These are phyloP conservation scores for Melanotaenia duboulayi DNA, from an alignment of 2,113 vertebrate species.

Conservation along the genomic window DNA sequence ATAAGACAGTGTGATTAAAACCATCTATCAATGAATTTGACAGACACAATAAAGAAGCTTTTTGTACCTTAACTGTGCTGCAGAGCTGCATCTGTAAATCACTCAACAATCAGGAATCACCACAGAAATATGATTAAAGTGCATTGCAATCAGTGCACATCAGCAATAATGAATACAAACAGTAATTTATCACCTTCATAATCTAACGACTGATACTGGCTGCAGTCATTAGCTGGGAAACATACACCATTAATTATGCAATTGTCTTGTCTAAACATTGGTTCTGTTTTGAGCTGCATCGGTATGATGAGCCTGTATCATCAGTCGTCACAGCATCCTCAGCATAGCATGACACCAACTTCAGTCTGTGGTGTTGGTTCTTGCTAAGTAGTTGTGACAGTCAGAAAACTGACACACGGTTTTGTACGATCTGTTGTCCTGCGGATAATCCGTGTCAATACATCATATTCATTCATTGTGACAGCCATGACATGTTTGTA, in stretches of 20 bases:
- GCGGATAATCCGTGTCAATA: background rate
- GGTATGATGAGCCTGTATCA: background rate
- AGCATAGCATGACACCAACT: background rate
- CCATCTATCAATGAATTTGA: background rate
- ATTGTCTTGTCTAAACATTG: slow-evolving; percentile 33
- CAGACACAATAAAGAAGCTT: background rate
- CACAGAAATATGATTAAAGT: slow-evolving; percentile 11
- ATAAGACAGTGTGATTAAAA: background rate
- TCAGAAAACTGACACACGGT: background rate
- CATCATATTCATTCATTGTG: background rate
- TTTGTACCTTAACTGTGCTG: background rate
- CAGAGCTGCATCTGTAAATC: too few relatives aligned
- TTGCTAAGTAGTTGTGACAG: background rate
- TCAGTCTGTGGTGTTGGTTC: background rate
- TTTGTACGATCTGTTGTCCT: background rate
- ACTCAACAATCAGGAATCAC: slow-evolving; percentile 1
- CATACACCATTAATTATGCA: slow-evolving; percentile 44
- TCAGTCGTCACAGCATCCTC: background rate
- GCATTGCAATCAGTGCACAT: slow-evolving; percentile 22
- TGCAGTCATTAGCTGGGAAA: slow-evolving; percentile 14
- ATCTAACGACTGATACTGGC: background rate
- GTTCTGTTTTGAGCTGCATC: background rate
- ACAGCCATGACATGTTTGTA: background rate
- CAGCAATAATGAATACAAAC: slow-evolving; percentile 43
- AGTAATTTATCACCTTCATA: slow-evolving; percentile 34